Evolutionary conservation across 2,113 vertebrate species (phyloP), one percentile per base, ranked within the genome.

Genomic region (rabbit (Oryctolagus cuniculus)): DNA sequence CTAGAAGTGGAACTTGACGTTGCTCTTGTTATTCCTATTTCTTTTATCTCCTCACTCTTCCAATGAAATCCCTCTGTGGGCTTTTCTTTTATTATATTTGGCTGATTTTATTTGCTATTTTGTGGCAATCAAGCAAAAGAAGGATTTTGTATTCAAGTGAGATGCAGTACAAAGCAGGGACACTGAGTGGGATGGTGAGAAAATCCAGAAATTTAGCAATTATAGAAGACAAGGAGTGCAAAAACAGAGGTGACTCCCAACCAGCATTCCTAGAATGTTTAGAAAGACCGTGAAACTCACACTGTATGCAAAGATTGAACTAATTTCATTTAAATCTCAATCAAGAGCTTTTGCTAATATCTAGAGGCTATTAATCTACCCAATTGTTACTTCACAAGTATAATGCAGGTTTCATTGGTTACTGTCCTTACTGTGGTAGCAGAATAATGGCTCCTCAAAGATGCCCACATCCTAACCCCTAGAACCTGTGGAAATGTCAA

Each of bases 41-140:
- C 16, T 86, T 90, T 44, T 17, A 15, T 55, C 34, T 53, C 51
- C 8, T 63, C 27, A 29, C 8, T 36, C 11, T 64, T 87, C 34
- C 63, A 44, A 63, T 55, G 51, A 93, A 75, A 53, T 85, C 15
- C 12, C 44, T 67, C 88, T 79, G 10, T 27, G 3, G 55, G 25
- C 29, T 85, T 93, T 83, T 88, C 67, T 66, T 75, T 49, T 79
- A 51, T 83, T 85, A 70, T 58, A 53, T 87, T 91, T 79, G 49
- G 34, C 63, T 89, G 44, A 72, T 88, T 66, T 93, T 16, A 94
- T 86, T 91, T 85, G 36, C 25, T 92, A 74, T 67, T 96, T 90
- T 82, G 13, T 79, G 64, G 38, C 21, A 78, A 72, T 31, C 34
- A 84, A 85, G 92, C 24, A 80, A 72, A 90, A 77, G 31, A 89